Percentiles rank a stretch among this genome's conserved stretches.
phyloP scores from a whole-genome alignment of 2,888 invertebrate species.

The Morpho deidamia region DNA sequence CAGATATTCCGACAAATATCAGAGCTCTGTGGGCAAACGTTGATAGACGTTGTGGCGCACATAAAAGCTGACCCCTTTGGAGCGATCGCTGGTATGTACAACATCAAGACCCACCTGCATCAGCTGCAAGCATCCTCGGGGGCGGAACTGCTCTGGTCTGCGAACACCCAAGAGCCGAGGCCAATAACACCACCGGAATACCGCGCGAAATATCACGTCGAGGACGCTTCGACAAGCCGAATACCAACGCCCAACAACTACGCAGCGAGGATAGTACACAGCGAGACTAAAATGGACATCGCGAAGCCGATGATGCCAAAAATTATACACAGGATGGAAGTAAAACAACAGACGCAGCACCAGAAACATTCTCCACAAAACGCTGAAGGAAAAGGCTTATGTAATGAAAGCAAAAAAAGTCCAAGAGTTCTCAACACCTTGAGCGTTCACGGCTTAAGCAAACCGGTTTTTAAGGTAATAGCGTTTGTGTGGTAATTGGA shows the following conservation, averaged over 20 bases:
- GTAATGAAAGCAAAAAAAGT: slow-evolving; percentile 17
- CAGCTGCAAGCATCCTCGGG: slow-evolving; percentile 45
- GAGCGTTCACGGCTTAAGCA: slow-evolving; percentile 31
- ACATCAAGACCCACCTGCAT: slow-evolving; percentile 69
- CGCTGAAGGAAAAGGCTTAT: background rate
- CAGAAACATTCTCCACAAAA: background rate
- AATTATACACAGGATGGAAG: background rate
- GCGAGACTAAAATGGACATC: slow-evolving; percentile 5
- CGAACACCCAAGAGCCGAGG: slow-evolving; percentile 39
- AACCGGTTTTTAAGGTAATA: slow-evolving; percentile 36
- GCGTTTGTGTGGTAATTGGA: too few species aligned
- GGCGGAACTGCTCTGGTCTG: slow-evolving; percentile 52
- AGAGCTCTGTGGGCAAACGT: slow-evolving; percentile 56
- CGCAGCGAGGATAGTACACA: slow-evolving; percentile 3
- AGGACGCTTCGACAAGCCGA: slow-evolving; percentile 19
- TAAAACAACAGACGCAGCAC: background rate
- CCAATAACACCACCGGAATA: slow-evolving; percentile 52
- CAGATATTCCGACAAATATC: slow-evolving; percentile 73
- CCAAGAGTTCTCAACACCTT: slow-evolving; percentile 22
- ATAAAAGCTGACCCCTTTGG: slow-evolving; percentile 78
- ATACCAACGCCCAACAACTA: background rate
- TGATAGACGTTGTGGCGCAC: slow-evolving; percentile 63
- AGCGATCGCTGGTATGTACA: slow-evolving; percentile 79
- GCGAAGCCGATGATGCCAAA: slow-evolving; percentile 10
- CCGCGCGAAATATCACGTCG: slow-evolving; percentile 32